A percentile compares a stretch with the other conserved stretches of the same genome.
Conservation (phyloP, 2,797 vertebrate species). For the Protonibea diacanthus region DNA sequence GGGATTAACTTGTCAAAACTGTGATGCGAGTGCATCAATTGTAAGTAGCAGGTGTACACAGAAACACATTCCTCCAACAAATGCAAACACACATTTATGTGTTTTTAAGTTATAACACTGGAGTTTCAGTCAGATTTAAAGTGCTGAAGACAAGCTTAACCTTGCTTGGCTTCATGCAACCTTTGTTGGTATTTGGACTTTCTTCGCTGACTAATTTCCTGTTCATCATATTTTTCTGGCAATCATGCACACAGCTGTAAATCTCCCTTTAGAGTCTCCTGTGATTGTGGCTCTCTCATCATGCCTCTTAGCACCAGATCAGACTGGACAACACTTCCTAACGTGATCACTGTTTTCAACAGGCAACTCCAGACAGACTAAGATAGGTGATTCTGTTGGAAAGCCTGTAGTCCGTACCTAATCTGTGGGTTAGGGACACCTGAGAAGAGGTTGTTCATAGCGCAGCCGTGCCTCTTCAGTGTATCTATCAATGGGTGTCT, state of each 20-base stretch:
- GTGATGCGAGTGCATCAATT: constrained; percentile 60
- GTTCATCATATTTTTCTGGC: constrained; percentile 9
- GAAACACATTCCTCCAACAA: constrained; percentile 38
- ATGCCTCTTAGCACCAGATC: constrained; percentile 32
- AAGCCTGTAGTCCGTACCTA: constrained; percentile 11
- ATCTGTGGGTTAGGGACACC: constrained; percentile 48
- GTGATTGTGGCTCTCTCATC: constrained; percentile 30
- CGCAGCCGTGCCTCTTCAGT: constrained; percentile 44
- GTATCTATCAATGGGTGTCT: constrained; percentile 61
- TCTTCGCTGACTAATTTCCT: background rate
- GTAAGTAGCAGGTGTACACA: constrained; percentile 61
- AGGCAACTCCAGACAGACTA: background rate
- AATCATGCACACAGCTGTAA: constrained; percentile 38
- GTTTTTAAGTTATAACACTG: background rate
- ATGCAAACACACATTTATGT: background rate
- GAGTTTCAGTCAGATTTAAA: constrained; percentile 13
- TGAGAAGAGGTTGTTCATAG: constrained; percentile 51
- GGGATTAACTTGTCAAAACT: constrained; percentile 75
- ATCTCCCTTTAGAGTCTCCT: constrained; percentile 32
- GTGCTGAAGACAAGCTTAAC: background rate
- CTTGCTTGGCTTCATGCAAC: constrained; percentile 5
- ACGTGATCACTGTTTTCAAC: background rate
- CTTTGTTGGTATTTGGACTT: constrained; percentile 29
- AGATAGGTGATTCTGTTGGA: constrained; percentile 18
- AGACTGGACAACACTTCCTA: constrained; percentile 17